A percentile compares a stretch with the other conserved stretches of the same genome.
Evolutionary conservation across 2,113 vertebrate species (phyloP).

Genomic region (Podarcis cretensis): DNA sequence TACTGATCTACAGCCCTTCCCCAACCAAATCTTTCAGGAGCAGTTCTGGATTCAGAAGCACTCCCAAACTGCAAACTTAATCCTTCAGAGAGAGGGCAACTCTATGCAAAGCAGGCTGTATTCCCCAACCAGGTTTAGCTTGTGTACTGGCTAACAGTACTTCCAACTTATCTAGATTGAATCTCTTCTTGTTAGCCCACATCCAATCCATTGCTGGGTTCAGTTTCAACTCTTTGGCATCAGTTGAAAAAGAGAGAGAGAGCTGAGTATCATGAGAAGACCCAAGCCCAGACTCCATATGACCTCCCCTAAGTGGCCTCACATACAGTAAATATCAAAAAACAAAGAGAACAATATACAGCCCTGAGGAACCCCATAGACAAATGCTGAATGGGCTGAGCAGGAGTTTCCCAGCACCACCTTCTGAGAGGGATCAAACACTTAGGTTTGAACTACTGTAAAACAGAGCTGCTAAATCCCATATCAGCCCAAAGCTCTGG

Average conservation of each 20-base stretch:
- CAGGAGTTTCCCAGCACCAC: background rate
- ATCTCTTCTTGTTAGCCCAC: background rate
- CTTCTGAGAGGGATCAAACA: background rate
- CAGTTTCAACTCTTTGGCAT: background rate
- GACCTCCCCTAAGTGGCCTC: background rate
- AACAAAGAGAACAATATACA: too few relatives aligned
- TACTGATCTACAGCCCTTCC: too few relatives aligned
- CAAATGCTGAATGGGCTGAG: background rate
- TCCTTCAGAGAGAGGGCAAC: background rate
- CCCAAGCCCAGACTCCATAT: background rate
- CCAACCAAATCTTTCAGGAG: background rate
- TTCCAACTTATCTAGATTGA: background rate
- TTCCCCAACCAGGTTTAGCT: background rate
- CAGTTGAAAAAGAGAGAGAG: background rate
- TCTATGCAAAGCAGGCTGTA: background rate
- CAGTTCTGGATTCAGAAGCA: background rate
- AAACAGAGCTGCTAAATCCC: background rate
- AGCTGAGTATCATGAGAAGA: background rate
- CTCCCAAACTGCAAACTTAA: background rate
- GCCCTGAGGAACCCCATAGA: too few relatives aligned
- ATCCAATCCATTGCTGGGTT: background rate
- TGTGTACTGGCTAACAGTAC: background rate
- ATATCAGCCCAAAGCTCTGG: background rate
- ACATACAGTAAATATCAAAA: background rate
- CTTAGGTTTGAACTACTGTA: background rate